phyloP scores from a whole-genome alignment of 2,888 invertebrate species.

The Aphrophora alni region DNA sequence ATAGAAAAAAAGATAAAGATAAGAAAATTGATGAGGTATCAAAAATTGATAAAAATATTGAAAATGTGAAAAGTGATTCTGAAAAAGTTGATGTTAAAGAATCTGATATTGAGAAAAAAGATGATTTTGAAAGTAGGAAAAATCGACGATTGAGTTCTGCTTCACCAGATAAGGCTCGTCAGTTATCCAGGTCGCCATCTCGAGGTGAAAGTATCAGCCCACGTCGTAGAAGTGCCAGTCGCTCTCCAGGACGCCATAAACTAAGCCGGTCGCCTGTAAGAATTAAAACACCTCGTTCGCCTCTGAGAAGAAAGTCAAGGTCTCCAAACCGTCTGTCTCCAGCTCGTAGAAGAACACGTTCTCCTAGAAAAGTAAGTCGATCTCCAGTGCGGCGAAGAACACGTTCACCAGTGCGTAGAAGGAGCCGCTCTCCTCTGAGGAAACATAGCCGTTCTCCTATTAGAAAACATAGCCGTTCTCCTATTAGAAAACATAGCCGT shows the following conservation, averaged over 20 bases:
- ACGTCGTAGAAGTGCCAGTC: conserved; percentile 43
- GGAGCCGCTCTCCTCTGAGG: conserved; percentile 39
- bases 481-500: conserved; percentile 42
- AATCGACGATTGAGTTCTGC: conserved; percentile 25
- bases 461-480: conserved; percentile 48
- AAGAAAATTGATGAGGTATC: conserved; percentile 33
- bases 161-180: conserved; percentile 33
- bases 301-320: conserved; percentile 53
- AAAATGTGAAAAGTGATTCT: conserved; percentile 25
- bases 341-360: conserved; percentile 36
- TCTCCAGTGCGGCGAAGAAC: conserved; percentile 39
- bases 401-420: conserved; percentile 30
- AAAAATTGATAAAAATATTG: conserved; percentile 15
- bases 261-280: conserved; percentile 39
- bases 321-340: conserved; percentile 44
- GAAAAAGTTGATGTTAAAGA: conserved; percentile 24
- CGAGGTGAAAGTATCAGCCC: conserved; percentile 55
- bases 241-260: conserved; percentile 46
- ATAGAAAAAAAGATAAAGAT: conserved; percentile 36
- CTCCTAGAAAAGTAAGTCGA: conserved; percentile 42
- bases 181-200: conserved; percentile 56
- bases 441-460: conserved; percentile 56
- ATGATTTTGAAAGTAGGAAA: conserved; percentile 28
- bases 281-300: conserved; percentile 54
- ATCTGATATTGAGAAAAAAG: conserved; percentile 40